Conservation (phyloP, 2,888 invertebrate genomes). For the Helicoverpa assulta region DNA sequence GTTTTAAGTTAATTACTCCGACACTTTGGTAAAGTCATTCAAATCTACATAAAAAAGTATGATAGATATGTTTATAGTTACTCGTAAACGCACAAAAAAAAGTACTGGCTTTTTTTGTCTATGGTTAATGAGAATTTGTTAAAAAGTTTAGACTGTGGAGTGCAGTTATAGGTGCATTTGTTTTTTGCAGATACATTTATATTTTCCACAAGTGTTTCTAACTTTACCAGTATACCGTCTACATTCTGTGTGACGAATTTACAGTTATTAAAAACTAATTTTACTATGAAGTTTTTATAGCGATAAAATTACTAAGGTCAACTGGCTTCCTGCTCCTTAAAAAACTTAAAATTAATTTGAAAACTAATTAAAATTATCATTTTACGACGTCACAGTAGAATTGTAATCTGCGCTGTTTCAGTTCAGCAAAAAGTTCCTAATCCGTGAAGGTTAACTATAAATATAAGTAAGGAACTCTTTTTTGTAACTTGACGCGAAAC, state of each 20-base stretch:
- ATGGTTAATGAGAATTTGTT: neutral
- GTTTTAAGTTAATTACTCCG: constrained; percentile 49
- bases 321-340: constrained; percentile 24
- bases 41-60: constrained; percentile 15
- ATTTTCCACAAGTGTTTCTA: too few species aligned
- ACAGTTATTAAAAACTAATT: too few species aligned
- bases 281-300: constrained; percentile 10
- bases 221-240: too few species aligned
- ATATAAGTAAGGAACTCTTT: constrained; percentile 60
- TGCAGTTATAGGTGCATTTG: too few species aligned
- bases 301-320: constrained; percentile 15
- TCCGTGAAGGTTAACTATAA: constrained; percentile 55
- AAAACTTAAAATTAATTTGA: constrained; percentile 25
- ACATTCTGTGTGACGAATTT: too few species aligned
- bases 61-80: neutral
- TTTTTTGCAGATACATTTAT: too few species aligned
- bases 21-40: constrained; percentile 20
- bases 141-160: neutral
- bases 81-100: constrained; percentile 7
- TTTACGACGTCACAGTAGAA: constrained; percentile 9
- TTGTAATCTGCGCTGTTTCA: constrained; percentile 30
- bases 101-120: constrained; percentile 1
- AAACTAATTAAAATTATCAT: constrained; percentile 26
- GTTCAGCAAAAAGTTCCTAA: constrained; percentile 39
- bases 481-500: constrained; percentile 20